phyloP scores from a whole-genome alignment of 2,797 vertebrate species.

The Zonotrichia albicollis region DNA sequence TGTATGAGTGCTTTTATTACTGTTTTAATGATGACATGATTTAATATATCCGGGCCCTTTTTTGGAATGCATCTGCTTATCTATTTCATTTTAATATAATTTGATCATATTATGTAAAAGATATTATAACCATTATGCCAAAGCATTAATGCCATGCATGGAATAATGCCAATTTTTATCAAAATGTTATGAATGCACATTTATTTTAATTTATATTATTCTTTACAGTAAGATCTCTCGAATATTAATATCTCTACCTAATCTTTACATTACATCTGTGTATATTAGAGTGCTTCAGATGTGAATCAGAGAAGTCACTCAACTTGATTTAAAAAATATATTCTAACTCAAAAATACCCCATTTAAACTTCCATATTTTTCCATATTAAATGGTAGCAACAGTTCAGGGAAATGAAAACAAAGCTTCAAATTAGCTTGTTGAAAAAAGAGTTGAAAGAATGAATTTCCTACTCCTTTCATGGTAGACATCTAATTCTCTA shows the following conservation, averaged over 20 bases:
- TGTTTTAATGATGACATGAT: neutral
- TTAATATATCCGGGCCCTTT: neutral
- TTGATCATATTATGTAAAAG: neutral
- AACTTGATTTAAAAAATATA: neutral
- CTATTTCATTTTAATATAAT: neutral
- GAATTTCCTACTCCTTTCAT: neutral
- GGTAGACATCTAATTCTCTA: neutral
- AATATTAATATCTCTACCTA: neutral
- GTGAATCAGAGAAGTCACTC: neutral
- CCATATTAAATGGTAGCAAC: neutral
- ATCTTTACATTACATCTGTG: neutral
- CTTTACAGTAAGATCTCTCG: neutral
- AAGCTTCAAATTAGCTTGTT: neutral
- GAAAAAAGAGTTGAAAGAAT: neutral
- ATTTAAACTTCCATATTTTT: neutral
- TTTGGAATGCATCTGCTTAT: neutral
- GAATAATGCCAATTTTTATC: slow-evolving; percentile 26
- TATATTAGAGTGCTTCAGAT: neutral
- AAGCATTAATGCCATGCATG: neutral
- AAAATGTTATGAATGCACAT: slow-evolving; percentile 13
- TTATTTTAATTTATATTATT: slow-evolving; percentile 5
- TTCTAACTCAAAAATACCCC: neutral
- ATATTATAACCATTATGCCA: slow-evolving; percentile 9
- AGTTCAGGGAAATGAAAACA: neutral
- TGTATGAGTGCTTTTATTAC: neutral